Percentiles rank a stretch among this genome's conserved stretches.
Conservation (phyloP, 2,113 vertebrate genomes). For the Alethe castanea region DNA sequence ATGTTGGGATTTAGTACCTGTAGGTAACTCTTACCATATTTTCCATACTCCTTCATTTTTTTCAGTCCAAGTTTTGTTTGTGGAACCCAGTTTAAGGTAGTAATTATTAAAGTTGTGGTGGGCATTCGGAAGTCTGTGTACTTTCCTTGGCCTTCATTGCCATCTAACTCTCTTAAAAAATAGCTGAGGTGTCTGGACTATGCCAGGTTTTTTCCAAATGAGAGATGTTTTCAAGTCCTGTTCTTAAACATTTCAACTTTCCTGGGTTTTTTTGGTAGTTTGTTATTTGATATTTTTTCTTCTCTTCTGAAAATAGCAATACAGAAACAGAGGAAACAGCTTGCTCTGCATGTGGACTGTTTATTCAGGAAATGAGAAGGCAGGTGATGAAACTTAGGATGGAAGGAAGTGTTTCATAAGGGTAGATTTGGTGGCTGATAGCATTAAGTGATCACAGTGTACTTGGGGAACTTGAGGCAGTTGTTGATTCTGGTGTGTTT, state of each 20-base stretch:
- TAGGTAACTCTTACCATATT: neutral
- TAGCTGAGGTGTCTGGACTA: neutral
- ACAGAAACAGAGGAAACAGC: neutral
- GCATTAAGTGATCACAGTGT: neutral
- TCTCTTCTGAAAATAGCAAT: neutral
- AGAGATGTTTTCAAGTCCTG: neutral
- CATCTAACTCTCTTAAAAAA: neutral
- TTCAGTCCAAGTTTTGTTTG: neutral
- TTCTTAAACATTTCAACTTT: neutral
- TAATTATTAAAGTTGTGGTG: neutral
- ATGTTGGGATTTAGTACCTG: neutral
- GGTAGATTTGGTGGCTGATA: neutral
- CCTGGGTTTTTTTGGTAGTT: neutral
- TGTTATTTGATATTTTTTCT: neutral
- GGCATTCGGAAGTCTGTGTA: neutral
- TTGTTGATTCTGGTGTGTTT: neutral
- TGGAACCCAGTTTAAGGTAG: neutral
- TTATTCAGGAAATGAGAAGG: conserved; percentile 18
- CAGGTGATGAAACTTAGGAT: conserved; percentile 5
- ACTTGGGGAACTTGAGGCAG: neutral
- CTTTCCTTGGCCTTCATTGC: neutral
- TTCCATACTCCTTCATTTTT: neutral
- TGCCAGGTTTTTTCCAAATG: neutral
- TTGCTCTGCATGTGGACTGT: neutral
- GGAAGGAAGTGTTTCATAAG: conserved; percentile 30